A percentile compares a stretch with the other conserved stretches of the same genome.
These are phyloP conservation scores for Teleogryllus occipitalis DNA, from an alignment of 1,140 invertebrate genomes.

Conservation along the genomic window DNA sequence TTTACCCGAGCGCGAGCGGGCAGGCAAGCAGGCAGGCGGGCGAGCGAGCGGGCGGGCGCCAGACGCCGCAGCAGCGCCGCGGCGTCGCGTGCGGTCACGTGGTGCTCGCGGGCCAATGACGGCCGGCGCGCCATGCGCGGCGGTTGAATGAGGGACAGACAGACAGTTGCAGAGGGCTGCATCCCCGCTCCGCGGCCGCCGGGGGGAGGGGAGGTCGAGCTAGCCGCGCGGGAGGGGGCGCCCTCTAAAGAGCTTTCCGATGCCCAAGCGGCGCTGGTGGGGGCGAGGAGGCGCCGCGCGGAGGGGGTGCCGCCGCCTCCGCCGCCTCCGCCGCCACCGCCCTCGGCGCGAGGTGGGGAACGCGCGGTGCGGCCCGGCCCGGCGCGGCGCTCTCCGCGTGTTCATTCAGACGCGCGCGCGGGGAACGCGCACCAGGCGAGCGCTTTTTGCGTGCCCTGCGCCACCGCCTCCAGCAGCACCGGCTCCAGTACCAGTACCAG, in stretches of 20 bases:
- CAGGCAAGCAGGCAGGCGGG: too few relatives aligned
- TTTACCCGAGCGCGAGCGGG: not conserved
- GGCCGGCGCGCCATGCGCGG: not conserved
- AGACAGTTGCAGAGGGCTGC: not conserved
- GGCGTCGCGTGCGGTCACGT: not conserved
- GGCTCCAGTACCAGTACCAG: too few relatives aligned
- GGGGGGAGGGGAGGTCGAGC: slow-evolving; percentile 6
- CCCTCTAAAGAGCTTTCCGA: not conserved
- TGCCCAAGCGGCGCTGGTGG: slow-evolving; percentile 25
- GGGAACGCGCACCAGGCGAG: not conserved
- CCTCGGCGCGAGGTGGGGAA: not conserved
- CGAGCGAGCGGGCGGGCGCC: too few relatives aligned
- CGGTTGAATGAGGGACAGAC: slow-evolving; percentile 6
- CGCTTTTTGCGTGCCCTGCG: too few relatives aligned
- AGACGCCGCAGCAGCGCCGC: not conserved
- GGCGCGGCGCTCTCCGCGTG: not conserved
- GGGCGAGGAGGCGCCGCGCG: slow-evolving; percentile 24
- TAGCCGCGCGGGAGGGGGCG: slow-evolving; percentile 5
- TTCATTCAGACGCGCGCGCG: not conserved
- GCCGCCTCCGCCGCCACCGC: too few relatives aligned
- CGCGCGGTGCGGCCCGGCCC: too few relatives aligned
- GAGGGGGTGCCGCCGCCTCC: not conserved
- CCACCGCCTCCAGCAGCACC: too few relatives aligned
- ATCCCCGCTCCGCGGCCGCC: not conserved
- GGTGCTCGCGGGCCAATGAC: not conserved